Conservation (phyloP, 2,797 vertebrate species). For the Gymnocypris eckloni region DNA sequence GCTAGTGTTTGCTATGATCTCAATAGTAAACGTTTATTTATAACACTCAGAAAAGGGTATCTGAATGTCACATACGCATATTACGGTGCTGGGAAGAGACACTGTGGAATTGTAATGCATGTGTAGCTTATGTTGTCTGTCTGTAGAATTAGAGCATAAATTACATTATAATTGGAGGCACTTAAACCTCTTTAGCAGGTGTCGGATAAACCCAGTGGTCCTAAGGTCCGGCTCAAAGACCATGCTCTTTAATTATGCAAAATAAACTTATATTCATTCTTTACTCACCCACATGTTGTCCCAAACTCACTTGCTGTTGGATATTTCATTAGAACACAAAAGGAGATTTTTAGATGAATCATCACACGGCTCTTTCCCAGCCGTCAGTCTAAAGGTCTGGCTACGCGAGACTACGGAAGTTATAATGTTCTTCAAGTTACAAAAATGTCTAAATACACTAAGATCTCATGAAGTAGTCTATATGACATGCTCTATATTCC, state of each 20-base stretch:
- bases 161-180: conserved; percentile 35
- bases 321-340: neutral
- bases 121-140: conserved; percentile 53
- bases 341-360: too few species aligned
- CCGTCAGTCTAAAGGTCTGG: too few species aligned
- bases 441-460: neutral
- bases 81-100: neutral
- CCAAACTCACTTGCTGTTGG: neutral
- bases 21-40: conserved; percentile 41
- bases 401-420: too few species aligned
- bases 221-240: neutral
- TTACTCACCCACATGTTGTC: neutral
- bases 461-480: neutral
- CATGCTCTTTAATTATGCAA: neutral
- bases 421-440: neutral
- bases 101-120: conserved; percentile 43
- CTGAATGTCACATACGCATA: conserved; percentile 40
- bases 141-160: conserved; percentile 36
- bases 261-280: neutral
- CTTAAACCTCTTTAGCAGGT: conserved; percentile 24
- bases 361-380: neutral
- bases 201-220: neutral
- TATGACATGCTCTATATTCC: neutral
- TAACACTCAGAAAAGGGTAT: conserved; percentile 44
- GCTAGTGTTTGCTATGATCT: conserved; percentile 19